phyloP scores from a whole-genome alignment of 2,113 vertebrate genomes.

The Pangasianodon gigas region DNA sequence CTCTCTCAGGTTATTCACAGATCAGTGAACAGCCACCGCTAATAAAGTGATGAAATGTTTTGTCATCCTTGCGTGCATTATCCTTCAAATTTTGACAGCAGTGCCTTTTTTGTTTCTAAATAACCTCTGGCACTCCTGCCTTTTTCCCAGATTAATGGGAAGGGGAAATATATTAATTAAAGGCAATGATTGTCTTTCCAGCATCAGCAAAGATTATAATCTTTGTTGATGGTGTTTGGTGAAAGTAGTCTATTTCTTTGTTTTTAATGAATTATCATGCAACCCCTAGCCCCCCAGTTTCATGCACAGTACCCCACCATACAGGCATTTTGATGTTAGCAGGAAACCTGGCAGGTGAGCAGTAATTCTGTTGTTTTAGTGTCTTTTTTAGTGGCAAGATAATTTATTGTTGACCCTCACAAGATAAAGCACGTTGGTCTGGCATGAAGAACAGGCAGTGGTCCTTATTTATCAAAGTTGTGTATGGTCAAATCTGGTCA shows the following conservation, averaged over 20 bases:
- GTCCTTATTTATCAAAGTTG: background rate
- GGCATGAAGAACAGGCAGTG: background rate
- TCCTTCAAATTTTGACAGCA: constrained; percentile 76
- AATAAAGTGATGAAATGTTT: constrained; percentile 82
- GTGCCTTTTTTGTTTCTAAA: constrained; percentile 76
- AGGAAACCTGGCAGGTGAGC: constrained; percentile 58
- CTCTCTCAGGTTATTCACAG: constrained; percentile 83
- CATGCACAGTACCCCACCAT: constrained; percentile 1
- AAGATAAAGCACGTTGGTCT: background rate
- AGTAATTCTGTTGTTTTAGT: constrained; percentile 61
- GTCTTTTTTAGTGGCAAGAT: constrained; percentile 36
- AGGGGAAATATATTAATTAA: constrained; percentile 54
- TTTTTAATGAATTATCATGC: constrained; percentile 64
- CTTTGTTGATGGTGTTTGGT: constrained; percentile 43
- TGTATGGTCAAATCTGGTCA: background rate
- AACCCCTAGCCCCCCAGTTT: constrained; percentile 54
- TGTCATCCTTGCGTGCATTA: constrained; percentile 77
- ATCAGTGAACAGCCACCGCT: constrained; percentile 80
- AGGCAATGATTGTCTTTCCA: constrained; percentile 46
- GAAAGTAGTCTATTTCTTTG: constrained; percentile 48
- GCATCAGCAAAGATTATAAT: constrained; percentile 48
- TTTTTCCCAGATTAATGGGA: constrained; percentile 40
- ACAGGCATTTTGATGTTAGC: constrained; percentile 42
- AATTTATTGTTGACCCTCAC: constrained; percentile 50
- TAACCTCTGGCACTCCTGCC: constrained; percentile 62